phyloP scores from a whole-genome alignment of 2,888 invertebrate species.

The Pachycephus smyrnensis region DNA sequence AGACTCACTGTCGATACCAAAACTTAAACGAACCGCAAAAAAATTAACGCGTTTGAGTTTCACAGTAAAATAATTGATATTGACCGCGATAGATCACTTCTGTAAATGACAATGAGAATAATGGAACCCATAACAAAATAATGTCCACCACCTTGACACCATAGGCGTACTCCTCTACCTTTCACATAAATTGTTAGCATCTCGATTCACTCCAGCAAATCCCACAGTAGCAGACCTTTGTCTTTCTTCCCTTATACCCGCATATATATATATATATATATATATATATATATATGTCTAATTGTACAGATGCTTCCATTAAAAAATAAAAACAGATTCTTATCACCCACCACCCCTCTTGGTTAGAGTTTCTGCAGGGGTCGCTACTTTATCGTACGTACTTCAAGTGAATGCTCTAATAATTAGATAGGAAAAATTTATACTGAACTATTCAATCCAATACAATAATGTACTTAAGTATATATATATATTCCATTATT shows the following conservation, averaged over 20 bases:
- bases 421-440: neutral
- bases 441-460: neutral
- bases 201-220: neutral
- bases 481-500: neutral
- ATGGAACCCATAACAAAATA: neutral
- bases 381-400: neutral
- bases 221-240: neutral
- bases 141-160: neutral
- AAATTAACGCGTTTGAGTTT: neutral
- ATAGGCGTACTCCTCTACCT: neutral
- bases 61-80: neutral
- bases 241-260: neutral
- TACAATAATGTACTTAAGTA: neutral
- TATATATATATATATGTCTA: neutral
- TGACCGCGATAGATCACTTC: constrained; percentile 5
- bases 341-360: neutral
- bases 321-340: neutral
- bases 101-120: neutral
- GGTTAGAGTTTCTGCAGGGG: neutral
- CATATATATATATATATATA: too few relatives aligned
- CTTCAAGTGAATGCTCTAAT: neutral
- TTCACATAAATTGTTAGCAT: neutral
- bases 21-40: neutral
- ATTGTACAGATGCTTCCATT: neutral
- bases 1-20: neutral